Evolutionary conservation across 2,888 invertebrate genomes (phyloP).

Genomic region (Eupeodes luniger): DNA sequence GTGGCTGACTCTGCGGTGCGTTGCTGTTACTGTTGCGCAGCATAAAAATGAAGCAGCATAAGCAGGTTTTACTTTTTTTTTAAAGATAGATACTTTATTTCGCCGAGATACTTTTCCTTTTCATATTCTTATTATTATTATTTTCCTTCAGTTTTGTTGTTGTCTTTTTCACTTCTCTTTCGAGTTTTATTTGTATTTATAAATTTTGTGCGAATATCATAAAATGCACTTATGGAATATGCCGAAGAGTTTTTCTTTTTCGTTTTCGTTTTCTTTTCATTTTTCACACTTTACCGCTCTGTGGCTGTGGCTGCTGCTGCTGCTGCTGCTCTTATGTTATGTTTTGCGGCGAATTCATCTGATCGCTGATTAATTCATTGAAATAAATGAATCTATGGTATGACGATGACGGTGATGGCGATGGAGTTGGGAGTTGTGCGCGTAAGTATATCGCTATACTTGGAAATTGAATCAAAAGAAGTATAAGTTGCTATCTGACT

Average conservation of each 20-base stretch:
- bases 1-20: slow-evolving; percentile 15
- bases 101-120: slow-evolving; percentile 73
- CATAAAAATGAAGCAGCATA: slow-evolving; percentile 68
- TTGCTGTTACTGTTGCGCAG: slow-evolving; percentile 66
- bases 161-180: slow-evolving; percentile 26
- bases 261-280: not conserved
- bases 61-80: slow-evolving; percentile 59
- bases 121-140: slow-evolving; percentile 44
- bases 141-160: not conserved
- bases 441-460: not conserved
- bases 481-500: slow-evolving; percentile 44
- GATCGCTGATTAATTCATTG: slow-evolving; percentile 34
- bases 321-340: slow-evolving; percentile 19
- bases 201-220: slow-evolving; percentile 42
- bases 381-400: slow-evolving; percentile 25
- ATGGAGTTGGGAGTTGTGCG: slow-evolving; percentile 2
- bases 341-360: slow-evolving; percentile 51
- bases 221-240: slow-evolving; percentile 42
- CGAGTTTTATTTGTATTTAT: slow-evolving; percentile 9
- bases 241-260: slow-evolving; percentile 18
- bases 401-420: not conserved
- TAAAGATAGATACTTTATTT: slow-evolving; percentile 34
- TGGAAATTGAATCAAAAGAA: slow-evolving; percentile 26
- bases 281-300: slow-evolving; percentile 26
- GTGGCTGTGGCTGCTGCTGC: too few species aligned